Evolutionary conservation across 1,140 invertebrate species (phyloP), one percentile per base, ranked within the genome.

Genomic region (Tenebrio molitor): DNA sequence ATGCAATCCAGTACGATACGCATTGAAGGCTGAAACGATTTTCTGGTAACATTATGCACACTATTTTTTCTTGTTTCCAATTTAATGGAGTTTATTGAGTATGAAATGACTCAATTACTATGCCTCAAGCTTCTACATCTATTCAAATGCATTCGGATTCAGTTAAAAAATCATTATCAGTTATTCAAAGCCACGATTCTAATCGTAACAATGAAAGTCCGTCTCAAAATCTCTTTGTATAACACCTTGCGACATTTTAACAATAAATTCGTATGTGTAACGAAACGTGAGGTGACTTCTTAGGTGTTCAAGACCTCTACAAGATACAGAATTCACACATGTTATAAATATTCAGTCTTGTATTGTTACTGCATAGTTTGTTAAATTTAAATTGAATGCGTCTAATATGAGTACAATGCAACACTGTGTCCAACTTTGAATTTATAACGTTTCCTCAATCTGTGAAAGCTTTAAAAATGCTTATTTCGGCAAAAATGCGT

Each of bases 141-240:
- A n/a, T n/a, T n/a, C n/a, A n/a, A n/a, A n/a, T n/a, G n/a, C n/a
- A n/a, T n/a, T n/a, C n/a, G n/a, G n/a, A n/a, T n/a, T 33, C 4
- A 33, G 10, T 10, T 10, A 41, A 10, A 41, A 41, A 53, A 53
- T 33, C 12, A 33, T 33, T 36, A 34, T 64, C 17, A 15, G 29
- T 70, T 34, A 74, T 70, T 62, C 64, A 39, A 8, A 62, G 44
- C 67, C 69, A 74, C 50, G 69, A 65, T 67, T 62, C 29, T 68
- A 66, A 71, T 33, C 64, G 73, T 74, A 74, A 74, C 64, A 74
- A 66, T 67, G 67, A 73, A 73, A 73, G 71, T 69, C 25, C 25
- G 25, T 29, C 25, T 29, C 10, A 25, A 12, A 33, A 29, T 53
- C 1, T 68, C 25, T 39, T 29, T 64, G 15, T 64, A 64, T 62